phyloP scores from a whole-genome alignment of 2,113 vertebrate genomes.

The Pterocles orientalis region DNA sequence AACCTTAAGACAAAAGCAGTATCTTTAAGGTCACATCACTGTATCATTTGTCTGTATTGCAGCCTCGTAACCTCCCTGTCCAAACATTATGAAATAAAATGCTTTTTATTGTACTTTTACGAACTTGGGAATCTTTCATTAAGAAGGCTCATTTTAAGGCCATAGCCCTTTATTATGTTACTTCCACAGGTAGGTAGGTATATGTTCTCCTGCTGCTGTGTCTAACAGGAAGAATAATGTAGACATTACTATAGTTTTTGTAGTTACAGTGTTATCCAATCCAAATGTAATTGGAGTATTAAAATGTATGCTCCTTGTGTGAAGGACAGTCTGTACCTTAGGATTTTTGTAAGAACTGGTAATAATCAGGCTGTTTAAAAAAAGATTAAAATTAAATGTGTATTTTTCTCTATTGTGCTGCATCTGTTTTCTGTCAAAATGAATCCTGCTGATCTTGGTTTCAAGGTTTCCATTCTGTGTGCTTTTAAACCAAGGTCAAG shows the following conservation, averaged over 20 bases:
- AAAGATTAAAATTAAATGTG: constrained; percentile 72
- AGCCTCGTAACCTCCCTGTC: constrained; percentile 27
- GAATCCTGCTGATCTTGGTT: constrained; percentile 81
- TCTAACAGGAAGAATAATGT: constrained; percentile 26
- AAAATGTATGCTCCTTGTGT: constrained; percentile 35
- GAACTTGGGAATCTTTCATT: constrained; percentile 5
- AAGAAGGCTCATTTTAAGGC: constrained; percentile 25
- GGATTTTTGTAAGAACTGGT: constrained; percentile 58
- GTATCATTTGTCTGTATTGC: neutral
- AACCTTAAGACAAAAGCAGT: constrained; percentile 4
- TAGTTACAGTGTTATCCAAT: neutral
- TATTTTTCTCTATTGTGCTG: constrained; percentile 73
- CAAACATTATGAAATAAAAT: constrained; percentile 59
- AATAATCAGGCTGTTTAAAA: constrained; percentile 62
- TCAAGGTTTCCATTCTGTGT: constrained; percentile 83
- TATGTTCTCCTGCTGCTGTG: neutral
- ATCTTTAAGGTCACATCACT: neutral
- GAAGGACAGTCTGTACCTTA: constrained; percentile 63
- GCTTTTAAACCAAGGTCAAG: constrained; percentile 87
- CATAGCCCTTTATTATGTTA: neutral
- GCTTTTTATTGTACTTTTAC: constrained; percentile 1
- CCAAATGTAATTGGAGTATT: neutral
- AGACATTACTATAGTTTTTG: neutral
- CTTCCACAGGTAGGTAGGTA: neutral
- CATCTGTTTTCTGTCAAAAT: constrained; percentile 80